Base-by-base conservation (phyloP, 1,140 invertebrate species). In the Palaemon carinicauda region DNA sequence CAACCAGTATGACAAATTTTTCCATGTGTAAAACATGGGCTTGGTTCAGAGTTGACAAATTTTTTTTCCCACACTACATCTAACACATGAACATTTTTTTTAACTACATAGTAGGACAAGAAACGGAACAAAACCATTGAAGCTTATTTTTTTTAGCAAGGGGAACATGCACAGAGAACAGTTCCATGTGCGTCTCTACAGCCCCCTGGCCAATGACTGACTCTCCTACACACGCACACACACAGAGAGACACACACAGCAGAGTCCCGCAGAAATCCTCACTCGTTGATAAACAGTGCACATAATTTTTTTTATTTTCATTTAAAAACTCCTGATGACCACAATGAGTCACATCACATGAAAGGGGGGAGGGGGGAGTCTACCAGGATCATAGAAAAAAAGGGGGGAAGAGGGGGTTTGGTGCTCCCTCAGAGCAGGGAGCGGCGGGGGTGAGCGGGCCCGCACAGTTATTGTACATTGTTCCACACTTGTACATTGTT, bases 51-150 rank as follows among this genome's bases (percentile, higher is more conserved):
- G 83, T 53, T 74, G 77, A 80, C 77, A 74, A 56, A n/a, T n/a
- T n/a, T 82, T 69, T 82, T 82, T 82, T 75, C 83, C 83, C 83
- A 86, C 83, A 86, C 83, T 86, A 86, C 83, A 86, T 86, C 83
- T 86, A 86, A 86, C 83, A 86, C 83, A 80, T 86, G 83, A 80
- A 86, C 83, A 80, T 80, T 86, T 86, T 79, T 82, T 86, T 79
- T 82, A 86, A 80, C 83, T 86, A 86, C 83, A 86, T 79, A 80
- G 83, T 86, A 86, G 83, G 83, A 86, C 83, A 86, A 86, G 83
- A 86, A 86, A 80, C 83, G 77, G 77, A 86, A 86, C 83, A 86
- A 80, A 86, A 86, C 83, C 83, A 86, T 80, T 53, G 56, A 86
- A 86, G 83, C 83, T 51, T 86, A 3, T 41, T 41, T 41, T 41